phyloP scores from a whole-genome alignment of 2,113 vertebrate species.

The Alces alces region DNA sequence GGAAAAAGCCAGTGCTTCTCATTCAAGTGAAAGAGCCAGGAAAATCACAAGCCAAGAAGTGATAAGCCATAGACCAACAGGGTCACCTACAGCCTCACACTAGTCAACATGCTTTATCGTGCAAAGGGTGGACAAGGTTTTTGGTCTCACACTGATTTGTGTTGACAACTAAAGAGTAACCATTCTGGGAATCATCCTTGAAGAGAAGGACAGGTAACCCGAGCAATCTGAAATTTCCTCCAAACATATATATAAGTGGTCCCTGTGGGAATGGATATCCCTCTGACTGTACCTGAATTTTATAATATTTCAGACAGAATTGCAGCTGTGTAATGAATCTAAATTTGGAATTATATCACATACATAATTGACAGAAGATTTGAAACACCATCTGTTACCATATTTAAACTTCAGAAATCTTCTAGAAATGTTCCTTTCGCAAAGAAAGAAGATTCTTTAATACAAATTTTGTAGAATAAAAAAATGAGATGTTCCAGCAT shows the following conservation, averaged over 20 bases:
- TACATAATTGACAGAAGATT: slow-evolving; percentile 51
- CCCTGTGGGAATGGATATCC: neutral
- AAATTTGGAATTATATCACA: slow-evolving; percentile 55
- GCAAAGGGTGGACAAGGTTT: neutral
- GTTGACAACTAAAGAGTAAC: neutral
- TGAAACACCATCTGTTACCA: slow-evolving; percentile 64
- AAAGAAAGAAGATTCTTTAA: slow-evolving; percentile 29
- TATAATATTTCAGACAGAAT: neutral
- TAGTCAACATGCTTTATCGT: neutral
- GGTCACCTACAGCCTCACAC: neutral
- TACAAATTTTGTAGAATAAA: slow-evolving; percentile 33
- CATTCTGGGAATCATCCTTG: neutral
- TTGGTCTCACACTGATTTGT: neutral
- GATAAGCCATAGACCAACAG: neutral
- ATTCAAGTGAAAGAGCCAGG: neutral
- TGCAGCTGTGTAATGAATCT: slow-evolving; percentile 46
- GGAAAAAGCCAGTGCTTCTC: neutral
- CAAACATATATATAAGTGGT: neutral
- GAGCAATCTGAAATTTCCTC: neutral
- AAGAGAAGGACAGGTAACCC: neutral
- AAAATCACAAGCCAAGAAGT: neutral
- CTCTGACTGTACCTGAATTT: neutral
- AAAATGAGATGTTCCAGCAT: slow-evolving; percentile 31
- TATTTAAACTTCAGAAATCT: slow-evolving; percentile 49
- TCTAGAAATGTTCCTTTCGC: slow-evolving; percentile 46